Evolutionary conservation across 2,797 vertebrate species (phyloP).

Genomic region (Neosilurus hyrtlii): DNA sequence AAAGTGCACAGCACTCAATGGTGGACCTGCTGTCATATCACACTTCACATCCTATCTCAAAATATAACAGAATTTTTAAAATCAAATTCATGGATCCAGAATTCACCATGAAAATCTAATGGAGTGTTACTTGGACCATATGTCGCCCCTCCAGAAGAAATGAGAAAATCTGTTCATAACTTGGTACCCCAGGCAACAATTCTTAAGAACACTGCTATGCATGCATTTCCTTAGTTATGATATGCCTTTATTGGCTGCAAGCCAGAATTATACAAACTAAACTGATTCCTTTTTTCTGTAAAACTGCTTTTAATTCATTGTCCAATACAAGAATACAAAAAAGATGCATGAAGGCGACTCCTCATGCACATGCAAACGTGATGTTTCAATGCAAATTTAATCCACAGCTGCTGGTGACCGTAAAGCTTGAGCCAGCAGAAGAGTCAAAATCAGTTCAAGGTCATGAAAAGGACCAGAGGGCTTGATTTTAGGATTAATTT

Average conservation of each 20-base stretch:
- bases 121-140: too few relatives aligned
- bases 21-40: too few relatives aligned
- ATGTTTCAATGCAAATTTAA: background rate
- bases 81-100: too few relatives aligned
- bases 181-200: background rate
- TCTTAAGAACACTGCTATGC: background rate
- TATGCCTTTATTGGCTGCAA: background rate
- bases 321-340: background rate
- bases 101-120: too few relatives aligned
- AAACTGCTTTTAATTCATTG: background rate
- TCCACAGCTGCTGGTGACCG: background rate
- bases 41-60: too few relatives aligned
- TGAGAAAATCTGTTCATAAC: background rate
- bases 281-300: background rate
- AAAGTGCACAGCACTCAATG: too few relatives aligned
- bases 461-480: background rate
- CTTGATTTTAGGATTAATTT: background rate
- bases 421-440: constrained; percentile 1
- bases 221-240: background rate
- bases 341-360: background rate
- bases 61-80: too few relatives aligned
- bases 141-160: background rate
- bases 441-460: constrained; percentile 1
- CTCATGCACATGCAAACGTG: background rate
- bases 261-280: background rate